A percentile compares a stretch with the other conserved stretches of the same genome.
Evolutionary conservation across 1,140 invertebrate genomes (phyloP).

Genomic region (Phocides pigmalion): DNA sequence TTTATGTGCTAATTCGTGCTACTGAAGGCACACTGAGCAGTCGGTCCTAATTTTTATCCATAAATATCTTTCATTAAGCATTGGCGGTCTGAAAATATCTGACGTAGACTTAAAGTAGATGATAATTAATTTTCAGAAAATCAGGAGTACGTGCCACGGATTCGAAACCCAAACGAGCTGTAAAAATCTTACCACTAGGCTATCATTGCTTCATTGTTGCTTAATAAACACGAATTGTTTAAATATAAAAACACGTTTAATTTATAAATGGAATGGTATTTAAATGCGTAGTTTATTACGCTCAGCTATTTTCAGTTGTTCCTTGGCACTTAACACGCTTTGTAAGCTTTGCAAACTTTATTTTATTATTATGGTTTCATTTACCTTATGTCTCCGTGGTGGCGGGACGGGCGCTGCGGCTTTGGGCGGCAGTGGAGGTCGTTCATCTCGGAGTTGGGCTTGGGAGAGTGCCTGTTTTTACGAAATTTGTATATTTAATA

Average conservation of each 20-base stretch:
- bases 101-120: too few relatives aligned
- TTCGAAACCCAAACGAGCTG: too few relatives aligned
- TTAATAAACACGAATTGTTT: neutral
- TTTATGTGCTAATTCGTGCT: too few relatives aligned
- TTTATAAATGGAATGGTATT: constrained; percentile 14
- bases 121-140: too few relatives aligned
- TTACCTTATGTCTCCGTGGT: constrained; percentile 90
- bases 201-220: neutral
- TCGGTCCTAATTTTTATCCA: too few relatives aligned
- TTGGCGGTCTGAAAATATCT: too few relatives aligned
- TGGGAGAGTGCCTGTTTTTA: constrained; percentile 56
- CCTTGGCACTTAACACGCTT: neutral
- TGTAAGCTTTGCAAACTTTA: neutral
- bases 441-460: constrained; percentile 67
- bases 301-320: neutral
- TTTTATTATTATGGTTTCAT: neutral
- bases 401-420: constrained; percentile 92
- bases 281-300: constrained; percentile 2
- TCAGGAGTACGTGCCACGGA: too few relatives aligned
- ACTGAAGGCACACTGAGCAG: too few relatives aligned
- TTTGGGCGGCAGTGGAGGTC: constrained; percentile 93
- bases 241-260: neutral
- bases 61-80: too few relatives aligned
- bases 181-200: neutral
- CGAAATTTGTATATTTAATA: neutral